phyloP scores from a whole-genome alignment of 2,113 vertebrate species.

The Burhinus oedicnemus region DNA sequence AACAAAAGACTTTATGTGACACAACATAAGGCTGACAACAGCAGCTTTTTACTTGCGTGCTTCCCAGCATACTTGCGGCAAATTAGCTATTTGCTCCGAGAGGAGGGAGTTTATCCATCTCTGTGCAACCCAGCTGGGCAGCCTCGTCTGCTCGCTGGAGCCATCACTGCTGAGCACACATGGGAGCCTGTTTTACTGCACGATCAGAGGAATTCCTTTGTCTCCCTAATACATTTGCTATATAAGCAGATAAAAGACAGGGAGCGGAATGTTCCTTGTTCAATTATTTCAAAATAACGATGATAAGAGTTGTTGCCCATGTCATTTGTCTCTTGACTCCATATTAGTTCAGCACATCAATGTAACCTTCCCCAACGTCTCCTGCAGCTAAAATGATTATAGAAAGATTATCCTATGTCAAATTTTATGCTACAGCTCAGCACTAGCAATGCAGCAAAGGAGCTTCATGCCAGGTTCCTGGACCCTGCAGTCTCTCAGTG shows the following conservation, averaged over 20 bases:
- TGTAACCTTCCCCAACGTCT: neutral
- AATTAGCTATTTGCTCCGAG: neutral
- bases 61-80: neutral
- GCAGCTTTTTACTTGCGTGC: neutral
- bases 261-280: neutral
- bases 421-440: neutral
- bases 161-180: neutral
- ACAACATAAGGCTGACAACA: neutral
- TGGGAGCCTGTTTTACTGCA: neutral
- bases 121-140: neutral
- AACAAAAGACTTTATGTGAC: neutral
- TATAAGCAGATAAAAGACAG: neutral
- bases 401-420: neutral
- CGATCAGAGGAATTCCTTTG: fast-evolving
- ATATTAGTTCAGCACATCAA: neutral
- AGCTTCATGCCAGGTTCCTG: neutral
- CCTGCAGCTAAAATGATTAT: neutral
- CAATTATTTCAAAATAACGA: neutral
- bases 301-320: neutral
- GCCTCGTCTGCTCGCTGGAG: no score
- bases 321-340: neutral
- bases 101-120: neutral
- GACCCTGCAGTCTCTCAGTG: neutral
- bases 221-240: neutral
- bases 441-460: neutral